These are phyloP conservation scores for Hephaestus fuliginosus DNA, from an alignment of 2,797 vertebrate species.

Conservation along the genomic window DNA sequence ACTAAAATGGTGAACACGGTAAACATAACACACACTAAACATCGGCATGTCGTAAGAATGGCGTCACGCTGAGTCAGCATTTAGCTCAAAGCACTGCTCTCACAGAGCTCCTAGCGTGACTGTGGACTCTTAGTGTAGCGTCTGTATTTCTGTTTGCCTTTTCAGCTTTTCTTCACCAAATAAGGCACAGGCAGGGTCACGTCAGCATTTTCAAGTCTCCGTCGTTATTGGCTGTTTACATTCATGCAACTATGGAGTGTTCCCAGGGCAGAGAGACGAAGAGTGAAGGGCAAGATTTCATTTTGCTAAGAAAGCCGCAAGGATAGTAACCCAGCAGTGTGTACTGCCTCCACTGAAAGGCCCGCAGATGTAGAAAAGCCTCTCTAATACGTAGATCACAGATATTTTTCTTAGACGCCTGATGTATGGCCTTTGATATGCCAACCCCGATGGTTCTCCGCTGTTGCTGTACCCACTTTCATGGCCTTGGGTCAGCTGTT, in stretches of 20 bases:
- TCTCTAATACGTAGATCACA: constrained; percentile 41
- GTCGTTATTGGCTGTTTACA: not conserved
- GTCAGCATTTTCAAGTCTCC: not conserved
- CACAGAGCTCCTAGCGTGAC: not conserved
- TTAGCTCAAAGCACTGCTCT: not conserved
- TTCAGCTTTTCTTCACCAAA: not conserved
- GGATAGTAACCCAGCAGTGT: constrained; percentile 20
- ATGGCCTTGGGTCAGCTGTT: constrained; percentile 75
- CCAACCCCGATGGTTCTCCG: constrained; percentile 38
- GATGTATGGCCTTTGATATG: constrained; percentile 47
- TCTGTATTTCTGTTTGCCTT: not conserved
- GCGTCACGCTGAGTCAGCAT: not conserved
- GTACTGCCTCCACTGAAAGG: constrained; percentile 7
- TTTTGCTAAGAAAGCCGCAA: constrained; percentile 13
- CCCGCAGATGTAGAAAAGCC: not conserved
- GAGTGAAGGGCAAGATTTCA: constrained; percentile 2
- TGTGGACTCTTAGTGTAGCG: not conserved
- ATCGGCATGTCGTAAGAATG: not conserved
- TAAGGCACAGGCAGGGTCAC: not conserved
- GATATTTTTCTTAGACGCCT: constrained; percentile 45
- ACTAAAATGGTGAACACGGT: not conserved
- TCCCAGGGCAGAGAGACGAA: constrained; percentile 9
- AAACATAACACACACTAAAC: not conserved
- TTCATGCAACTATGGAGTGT: not conserved
- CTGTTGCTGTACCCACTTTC: constrained; percentile 52